A percentile compares a stretch with the other conserved stretches of the same genome.
phyloP scores from a whole-genome alignment of 1,140 invertebrate species.

The Drosophila auraria region DNA sequence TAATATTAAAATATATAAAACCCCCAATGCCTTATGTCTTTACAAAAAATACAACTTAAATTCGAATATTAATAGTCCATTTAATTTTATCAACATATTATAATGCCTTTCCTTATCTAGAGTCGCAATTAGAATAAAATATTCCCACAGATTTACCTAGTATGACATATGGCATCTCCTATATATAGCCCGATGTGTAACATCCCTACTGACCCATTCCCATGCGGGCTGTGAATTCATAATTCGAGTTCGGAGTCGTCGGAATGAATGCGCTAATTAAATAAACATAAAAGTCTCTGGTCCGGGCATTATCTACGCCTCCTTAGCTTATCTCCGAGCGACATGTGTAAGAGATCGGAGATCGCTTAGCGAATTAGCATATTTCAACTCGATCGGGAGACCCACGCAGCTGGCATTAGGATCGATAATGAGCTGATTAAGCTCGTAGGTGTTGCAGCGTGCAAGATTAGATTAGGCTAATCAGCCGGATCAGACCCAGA shows the following conservation, averaged over 20 bases:
- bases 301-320: constrained; percentile 75
- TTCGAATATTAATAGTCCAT: neutral
- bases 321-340: constrained; percentile 72
- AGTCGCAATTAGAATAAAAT: constrained; percentile 5
- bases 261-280: constrained; percentile 75
- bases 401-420: constrained; percentile 62
- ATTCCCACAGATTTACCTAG: constrained; percentile 9
- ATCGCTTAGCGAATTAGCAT: constrained; percentile 64
- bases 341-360: constrained; percentile 67
- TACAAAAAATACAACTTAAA: neutral
- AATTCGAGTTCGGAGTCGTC: constrained; percentile 44
- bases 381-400: neutral
- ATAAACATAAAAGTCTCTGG: constrained; percentile 71
- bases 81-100: constrained; percentile 14
- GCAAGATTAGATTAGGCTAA: constrained; percentile 82
- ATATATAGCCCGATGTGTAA: constrained; percentile 25
- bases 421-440: constrained; percentile 70
- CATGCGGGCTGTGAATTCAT: constrained; percentile 56
- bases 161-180: constrained; percentile 25
- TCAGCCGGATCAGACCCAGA: constrained; percentile 59
- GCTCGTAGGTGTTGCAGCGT: constrained; percentile 72
- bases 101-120: neutral
- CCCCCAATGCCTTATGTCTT: neutral
- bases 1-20: neutral
- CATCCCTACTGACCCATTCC: constrained; percentile 33